A percentile compares a stretch with the other conserved stretches of the same genome.
These are phyloP conservation scores for Zhengitettix transpicula DNA, from an alignment of 2,888 invertebrate genomes.

Conservation along the genomic window DNA sequence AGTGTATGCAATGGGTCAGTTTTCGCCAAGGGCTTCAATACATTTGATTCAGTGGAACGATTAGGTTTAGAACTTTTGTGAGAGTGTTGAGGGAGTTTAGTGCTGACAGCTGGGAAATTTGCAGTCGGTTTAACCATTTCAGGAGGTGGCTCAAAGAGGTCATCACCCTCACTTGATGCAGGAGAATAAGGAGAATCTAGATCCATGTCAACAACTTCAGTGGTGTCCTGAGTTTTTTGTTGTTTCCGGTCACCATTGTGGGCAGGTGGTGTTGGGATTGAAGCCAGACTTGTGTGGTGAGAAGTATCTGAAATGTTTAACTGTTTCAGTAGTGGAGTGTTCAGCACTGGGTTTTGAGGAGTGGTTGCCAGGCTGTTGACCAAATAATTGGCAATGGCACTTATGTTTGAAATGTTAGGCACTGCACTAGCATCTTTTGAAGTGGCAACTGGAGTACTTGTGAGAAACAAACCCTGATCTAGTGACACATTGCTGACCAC, in stretches of 20 bases:
- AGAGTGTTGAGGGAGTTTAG: neutral
- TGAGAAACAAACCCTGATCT: neutral
- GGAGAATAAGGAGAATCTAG: conserved; percentile 78
- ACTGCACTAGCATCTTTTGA: neutral
- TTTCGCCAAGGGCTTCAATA: conserved; percentile 5
- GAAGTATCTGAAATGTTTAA: neutral
- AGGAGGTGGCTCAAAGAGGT: conserved; percentile 65
- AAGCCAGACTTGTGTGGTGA: neutral
- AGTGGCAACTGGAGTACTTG: neutral
- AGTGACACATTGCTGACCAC: neutral
- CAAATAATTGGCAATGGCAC: neutral
- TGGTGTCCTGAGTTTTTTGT: conserved; percentile 20
- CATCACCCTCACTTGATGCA: conserved; percentile 75
- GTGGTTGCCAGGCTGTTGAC: neutral
- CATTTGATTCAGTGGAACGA: neutral
- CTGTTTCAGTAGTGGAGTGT: neutral
- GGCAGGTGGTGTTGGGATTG: neutral
- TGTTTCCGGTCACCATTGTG: conserved; percentile 12
- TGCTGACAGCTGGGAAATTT: conserved; percentile 9
- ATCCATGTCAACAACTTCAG: conserved; percentile 44
- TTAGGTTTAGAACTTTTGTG: neutral
- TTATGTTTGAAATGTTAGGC: neutral
- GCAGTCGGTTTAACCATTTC: conserved; percentile 16
- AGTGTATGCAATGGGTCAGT: conserved; percentile 8
- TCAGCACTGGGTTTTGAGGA: neutral